Conservation (phyloP, 2,113 vertebrate species). For the Cyphomyrus discorhynchus region DNA sequence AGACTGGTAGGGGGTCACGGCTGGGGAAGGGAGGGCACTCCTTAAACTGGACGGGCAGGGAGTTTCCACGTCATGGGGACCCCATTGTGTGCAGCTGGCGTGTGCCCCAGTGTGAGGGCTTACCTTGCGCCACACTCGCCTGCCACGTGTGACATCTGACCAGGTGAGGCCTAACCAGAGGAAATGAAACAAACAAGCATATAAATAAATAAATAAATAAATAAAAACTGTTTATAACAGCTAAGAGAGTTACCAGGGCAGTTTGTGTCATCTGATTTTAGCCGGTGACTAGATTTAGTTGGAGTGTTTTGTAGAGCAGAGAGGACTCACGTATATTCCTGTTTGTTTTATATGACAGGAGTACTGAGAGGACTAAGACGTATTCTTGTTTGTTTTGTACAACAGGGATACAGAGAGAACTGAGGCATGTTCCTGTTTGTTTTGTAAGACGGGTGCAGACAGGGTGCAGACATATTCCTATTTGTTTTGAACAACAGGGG, state of each 20-base stretch:
- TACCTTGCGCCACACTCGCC: background rate
- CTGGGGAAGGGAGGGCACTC: background rate
- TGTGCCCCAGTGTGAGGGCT: background rate
- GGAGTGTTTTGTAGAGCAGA: background rate
- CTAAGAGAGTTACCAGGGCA: background rate
- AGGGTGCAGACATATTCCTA: background rate
- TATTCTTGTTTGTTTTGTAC: background rate
- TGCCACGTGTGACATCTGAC: background rate
- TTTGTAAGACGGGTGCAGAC: background rate
- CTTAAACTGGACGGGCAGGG: background rate
- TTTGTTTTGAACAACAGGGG: background rate
- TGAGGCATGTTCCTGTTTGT: background rate
- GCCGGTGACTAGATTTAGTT: background rate
- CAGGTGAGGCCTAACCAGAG: background rate
- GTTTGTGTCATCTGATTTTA: background rate
- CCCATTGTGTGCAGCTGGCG: background rate
- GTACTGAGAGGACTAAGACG: background rate
- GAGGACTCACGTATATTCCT: background rate
- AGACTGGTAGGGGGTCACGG: background rate
- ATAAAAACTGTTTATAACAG: background rate
- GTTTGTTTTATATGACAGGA: background rate
- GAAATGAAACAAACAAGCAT: background rate
- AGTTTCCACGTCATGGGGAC: background rate
- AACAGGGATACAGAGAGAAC: background rate
- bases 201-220: background rate